Conservation (phyloP, 2,888 invertebrate genomes). For the Idaea dimidiata region DNA sequence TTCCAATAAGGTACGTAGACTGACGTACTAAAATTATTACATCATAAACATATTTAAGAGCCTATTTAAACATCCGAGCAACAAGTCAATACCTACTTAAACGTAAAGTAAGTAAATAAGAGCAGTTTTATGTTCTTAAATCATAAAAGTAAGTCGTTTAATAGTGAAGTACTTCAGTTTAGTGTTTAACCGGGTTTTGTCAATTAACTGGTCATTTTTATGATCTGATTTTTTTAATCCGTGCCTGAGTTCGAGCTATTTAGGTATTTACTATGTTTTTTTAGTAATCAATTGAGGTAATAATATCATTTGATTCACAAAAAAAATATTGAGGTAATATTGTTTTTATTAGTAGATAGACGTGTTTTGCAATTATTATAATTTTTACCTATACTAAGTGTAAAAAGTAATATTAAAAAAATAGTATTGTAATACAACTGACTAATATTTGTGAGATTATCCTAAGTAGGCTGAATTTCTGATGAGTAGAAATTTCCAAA, state of each 20-base stretch:
- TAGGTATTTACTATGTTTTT: too few species aligned
- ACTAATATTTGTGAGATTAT: neutral
- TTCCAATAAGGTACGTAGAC: neutral
- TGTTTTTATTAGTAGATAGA: too few species aligned
- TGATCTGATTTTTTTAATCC: neutral
- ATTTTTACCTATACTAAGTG: too few species aligned
- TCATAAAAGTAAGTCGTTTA: conserved; percentile 38
- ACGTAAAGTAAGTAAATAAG: conserved; percentile 31
- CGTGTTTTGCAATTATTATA: too few species aligned
- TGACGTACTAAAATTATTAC: neutral
- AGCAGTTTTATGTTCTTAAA: conserved; percentile 36
- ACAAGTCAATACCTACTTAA: conserved; percentile 38
- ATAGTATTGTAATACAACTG: too few species aligned
- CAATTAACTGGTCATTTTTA: neutral
- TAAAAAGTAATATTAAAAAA: too few species aligned
- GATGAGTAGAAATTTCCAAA: neutral
- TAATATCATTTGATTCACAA: too few species aligned
- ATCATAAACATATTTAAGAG: conserved; percentile 5
- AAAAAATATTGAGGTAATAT: too few species aligned
- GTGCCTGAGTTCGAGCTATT: too few species aligned
- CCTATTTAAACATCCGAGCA: conserved; percentile 25
- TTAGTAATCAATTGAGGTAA: too few species aligned
- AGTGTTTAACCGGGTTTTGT: conserved; percentile 19
- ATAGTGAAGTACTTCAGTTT: conserved; percentile 39
- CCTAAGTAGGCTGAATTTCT: neutral